These are phyloP conservation scores for Cataglyphis albicans DNA, from an alignment of 2,888 invertebrate genomes.

Conservation along the genomic window DNA sequence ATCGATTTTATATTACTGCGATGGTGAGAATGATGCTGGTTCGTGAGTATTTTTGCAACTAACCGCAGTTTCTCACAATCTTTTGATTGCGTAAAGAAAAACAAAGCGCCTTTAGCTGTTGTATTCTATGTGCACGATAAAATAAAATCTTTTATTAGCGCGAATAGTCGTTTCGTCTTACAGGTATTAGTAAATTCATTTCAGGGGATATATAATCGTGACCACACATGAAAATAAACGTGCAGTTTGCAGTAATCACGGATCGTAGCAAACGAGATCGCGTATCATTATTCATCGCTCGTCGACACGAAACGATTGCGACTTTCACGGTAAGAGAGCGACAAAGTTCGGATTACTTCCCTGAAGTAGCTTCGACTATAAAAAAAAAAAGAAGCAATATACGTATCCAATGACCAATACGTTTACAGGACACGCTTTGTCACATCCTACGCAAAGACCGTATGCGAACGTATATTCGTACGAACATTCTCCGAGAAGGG, in stretches of 20 bases:
- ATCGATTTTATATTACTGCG: constrained; percentile 44
- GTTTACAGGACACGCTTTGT: constrained; percentile 56
- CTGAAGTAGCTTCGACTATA: constrained; percentile 23
- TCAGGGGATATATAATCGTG: background rate
- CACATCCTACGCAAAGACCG: constrained; percentile 63
- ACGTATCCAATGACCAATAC: constrained; percentile 43
- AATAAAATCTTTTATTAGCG: constrained; percentile 5
- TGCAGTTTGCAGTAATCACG: constrained; percentile 74
- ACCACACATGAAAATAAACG: constrained; percentile 39
- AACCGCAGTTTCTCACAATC: constrained; percentile 23
- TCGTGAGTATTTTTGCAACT: constrained; percentile 27
- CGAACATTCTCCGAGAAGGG: constrained; percentile 81
- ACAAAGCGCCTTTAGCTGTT: background rate
- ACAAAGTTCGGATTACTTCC: constrained; percentile 28
- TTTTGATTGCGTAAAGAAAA: background rate
- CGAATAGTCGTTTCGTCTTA: background rate
- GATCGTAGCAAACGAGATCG: constrained; percentile 57
- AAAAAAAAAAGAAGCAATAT: background rate
- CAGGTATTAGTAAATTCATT: background rate
- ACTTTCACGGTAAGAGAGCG: constrained; percentile 38
- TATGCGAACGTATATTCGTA: constrained; percentile 62
- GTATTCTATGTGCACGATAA: background rate
- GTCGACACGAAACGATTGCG: constrained; percentile 45
- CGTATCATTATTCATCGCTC: constrained; percentile 45
- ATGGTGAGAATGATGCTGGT: constrained; percentile 16